A percentile compares a stretch with the other conserved stretches of the same genome.
Conservation (phyloP, 2,797 vertebrate genomes). For the Arctocebus calabarensis region DNA sequence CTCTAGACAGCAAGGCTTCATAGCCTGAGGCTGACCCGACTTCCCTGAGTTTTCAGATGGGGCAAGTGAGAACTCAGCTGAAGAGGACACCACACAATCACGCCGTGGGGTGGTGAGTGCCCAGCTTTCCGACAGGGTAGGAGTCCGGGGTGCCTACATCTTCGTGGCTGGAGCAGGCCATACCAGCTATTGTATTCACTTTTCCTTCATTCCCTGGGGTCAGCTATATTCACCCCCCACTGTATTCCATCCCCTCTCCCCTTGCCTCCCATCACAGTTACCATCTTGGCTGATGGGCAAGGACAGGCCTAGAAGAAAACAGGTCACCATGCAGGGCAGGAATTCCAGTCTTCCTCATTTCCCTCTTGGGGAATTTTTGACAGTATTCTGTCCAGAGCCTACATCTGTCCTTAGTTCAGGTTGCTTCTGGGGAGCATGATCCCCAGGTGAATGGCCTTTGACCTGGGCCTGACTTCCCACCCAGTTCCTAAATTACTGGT, state of each 20-base stretch:
- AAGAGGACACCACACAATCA: conserved; percentile 91
- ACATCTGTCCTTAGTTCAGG: background rate
- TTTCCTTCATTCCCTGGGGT: background rate
- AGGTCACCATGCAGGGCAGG: background rate
- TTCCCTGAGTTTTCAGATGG: conserved; percentile 85
- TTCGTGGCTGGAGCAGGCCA: background rate
- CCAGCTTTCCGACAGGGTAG: accelerated
- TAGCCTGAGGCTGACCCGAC: background rate
- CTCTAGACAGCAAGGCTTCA: background rate
- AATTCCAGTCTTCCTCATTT: background rate
- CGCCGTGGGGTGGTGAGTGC: conserved; percentile 93
- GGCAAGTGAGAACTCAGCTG: conserved; percentile 85
- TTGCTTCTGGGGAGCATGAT: background rate
- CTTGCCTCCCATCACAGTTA: background rate
- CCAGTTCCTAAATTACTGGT: background rate
- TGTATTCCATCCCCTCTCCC: background rate
- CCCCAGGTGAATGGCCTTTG: background rate
- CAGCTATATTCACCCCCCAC: background rate
- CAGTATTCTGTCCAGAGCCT: background rate
- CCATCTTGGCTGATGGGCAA: background rate
- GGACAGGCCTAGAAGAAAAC: background rate
- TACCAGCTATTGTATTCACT: background rate
- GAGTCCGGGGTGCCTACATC: background rate
- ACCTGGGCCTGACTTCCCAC: background rate
- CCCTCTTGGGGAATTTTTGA: background rate